These are phyloP conservation scores for Sphenopsis melanotis DNA, from an alignment of 2,797 vertebrate genomes.

Conservation along the genomic window DNA sequence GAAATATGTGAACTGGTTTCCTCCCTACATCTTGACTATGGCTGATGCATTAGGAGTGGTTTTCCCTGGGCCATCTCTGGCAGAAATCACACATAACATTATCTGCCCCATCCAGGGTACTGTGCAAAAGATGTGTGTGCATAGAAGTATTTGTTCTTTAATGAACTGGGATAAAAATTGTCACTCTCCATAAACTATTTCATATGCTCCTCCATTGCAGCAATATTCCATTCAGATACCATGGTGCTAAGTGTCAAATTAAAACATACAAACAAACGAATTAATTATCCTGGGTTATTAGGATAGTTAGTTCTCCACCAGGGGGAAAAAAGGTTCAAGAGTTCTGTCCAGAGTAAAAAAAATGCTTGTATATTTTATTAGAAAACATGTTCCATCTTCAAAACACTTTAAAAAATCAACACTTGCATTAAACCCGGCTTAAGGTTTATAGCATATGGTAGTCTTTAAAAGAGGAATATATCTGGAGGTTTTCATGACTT, in stretches of 20 bases:
- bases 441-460: slow-evolving; percentile 60
- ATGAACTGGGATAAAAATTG: not conserved
- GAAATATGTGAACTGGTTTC: not conserved
- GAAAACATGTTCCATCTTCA: slow-evolving; percentile 39
- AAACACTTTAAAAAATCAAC: slow-evolving; percentile 46
- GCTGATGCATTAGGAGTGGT: not conserved
- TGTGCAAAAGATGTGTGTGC: not conserved
- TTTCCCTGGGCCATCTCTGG: not conserved
- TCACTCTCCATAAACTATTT: not conserved
- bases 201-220: not conserved
- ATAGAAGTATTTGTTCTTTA: not conserved
- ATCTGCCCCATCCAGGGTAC: not conserved
- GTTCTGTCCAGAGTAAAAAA: not conserved
- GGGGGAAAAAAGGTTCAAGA: not conserved
- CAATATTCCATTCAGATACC: not conserved
- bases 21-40: not conserved
- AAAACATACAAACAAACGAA: not conserved
- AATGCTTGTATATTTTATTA: not conserved
- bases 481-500: slow-evolving; percentile 67
- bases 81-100: not conserved
- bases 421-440: slow-evolving; percentile 14
- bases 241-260: not conserved
- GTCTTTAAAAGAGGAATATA: slow-evolving; percentile 62
- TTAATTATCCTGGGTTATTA: not conserved
- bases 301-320: not conserved